Conservation (phyloP, 2,113 vertebrate genomes). For the Chloropsis cyanopogon region DNA sequence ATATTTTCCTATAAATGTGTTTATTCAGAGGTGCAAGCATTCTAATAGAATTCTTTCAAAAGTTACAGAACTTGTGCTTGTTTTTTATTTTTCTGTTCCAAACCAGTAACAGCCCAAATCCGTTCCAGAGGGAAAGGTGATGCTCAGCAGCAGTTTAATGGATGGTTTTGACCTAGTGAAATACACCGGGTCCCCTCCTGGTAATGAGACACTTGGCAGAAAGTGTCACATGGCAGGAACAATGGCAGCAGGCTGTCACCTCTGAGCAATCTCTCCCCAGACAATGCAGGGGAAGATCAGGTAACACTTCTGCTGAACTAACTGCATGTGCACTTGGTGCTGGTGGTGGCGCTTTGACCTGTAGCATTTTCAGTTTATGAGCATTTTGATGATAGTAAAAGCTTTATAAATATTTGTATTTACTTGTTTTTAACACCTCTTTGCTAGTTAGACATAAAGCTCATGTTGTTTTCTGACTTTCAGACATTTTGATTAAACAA, state of each 20-base stretch:
- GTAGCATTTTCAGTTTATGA: background rate
- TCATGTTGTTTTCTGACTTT: background rate
- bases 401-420: background rate
- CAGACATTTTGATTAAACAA: background rate
- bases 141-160: background rate
- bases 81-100: constrained; percentile 2
- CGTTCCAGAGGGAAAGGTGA: constrained; percentile 3
- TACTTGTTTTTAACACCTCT: background rate
- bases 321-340: background rate
- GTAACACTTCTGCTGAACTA: background rate
- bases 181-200: background rate
- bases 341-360: background rate
- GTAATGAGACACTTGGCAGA: constrained; percentile 37
- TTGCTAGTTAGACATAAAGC: background rate
- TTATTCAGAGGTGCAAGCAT: constrained; percentile 11
- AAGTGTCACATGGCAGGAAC: constrained; percentile 23
- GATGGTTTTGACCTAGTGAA: constrained; percentile 18
- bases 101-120: background rate
- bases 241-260: constrained; percentile 8
- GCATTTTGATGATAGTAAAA: background rate
- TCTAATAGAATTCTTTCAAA: background rate
- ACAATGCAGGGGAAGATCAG: constrained; percentile 19
- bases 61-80: background rate
- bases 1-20: background rate
- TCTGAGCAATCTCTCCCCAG: background rate